Evolutionary conservation across 2,113 vertebrate species (phyloP).

Genomic region (Brachypodius melanocephalos): DNA sequence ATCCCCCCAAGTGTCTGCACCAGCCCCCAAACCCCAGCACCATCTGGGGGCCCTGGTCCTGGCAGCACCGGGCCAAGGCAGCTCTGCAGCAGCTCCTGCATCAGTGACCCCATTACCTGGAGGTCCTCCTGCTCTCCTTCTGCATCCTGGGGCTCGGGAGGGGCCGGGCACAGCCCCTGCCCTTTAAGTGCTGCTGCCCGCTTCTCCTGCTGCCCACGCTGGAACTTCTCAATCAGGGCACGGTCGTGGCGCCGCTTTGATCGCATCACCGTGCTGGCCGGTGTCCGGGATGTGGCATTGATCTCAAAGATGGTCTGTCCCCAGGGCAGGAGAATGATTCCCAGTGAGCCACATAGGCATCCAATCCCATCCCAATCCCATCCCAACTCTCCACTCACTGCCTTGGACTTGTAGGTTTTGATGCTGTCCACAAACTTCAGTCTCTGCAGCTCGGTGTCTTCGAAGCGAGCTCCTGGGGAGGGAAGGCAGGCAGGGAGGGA

Average conservation of each 20-base stretch:
- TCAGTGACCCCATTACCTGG: not conserved
- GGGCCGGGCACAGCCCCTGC: not conserved
- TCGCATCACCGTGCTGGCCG: constrained; percentile 85
- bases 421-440: constrained; percentile 88
- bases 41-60: not conserved
- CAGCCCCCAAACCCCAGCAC: too few species aligned
- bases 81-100: not conserved
- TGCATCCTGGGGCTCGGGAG: rapidly evolving
- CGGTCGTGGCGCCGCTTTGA: constrained; percentile 82
- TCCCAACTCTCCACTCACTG: constrained; percentile 71
- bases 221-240: constrained; percentile 79
- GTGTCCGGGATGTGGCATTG: constrained; percentile 84
- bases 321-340: rapidly evolving
- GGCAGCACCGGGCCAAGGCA: rapidly evolving
- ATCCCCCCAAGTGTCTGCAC: not conserved
- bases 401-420: constrained; percentile 85
- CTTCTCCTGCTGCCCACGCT: constrained; percentile 65
- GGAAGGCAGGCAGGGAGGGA: not conserved
- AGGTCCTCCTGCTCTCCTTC: constrained; percentile 30
- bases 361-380: not conserved
- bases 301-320: constrained; percentile 95
- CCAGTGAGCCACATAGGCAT: not conserved
- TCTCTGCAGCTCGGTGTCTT: constrained; percentile 82
- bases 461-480: constrained; percentile 78
- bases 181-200: constrained; percentile 19